Conservation (phyloP, 2,797 vertebrate genomes). For the Acomys russatus region DNA sequence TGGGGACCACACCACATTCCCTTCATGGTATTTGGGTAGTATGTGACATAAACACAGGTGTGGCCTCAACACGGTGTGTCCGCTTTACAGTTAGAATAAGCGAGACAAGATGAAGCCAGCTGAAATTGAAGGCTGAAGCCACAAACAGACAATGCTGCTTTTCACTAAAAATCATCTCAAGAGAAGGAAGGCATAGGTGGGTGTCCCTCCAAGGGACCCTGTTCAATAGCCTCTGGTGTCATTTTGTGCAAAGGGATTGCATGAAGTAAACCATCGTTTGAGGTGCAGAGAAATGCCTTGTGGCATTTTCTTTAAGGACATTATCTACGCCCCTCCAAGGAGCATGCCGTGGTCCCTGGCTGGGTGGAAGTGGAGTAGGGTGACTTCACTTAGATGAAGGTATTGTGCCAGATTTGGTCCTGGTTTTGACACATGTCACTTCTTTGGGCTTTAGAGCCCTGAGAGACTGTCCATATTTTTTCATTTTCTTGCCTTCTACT, state of each 20-base stretch:
- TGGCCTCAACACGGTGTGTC: conserved; percentile 40
- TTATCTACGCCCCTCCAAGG: not conserved
- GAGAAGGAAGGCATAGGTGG: not conserved
- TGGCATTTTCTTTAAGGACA: not conserved
- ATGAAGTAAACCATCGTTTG: not conserved
- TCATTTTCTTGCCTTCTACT: not conserved
- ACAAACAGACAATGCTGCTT: conserved; percentile 37
- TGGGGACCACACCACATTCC: conserved; percentile 59
- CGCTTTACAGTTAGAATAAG: conserved; percentile 36
- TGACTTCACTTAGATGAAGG: not conserved
- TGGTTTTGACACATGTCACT: not conserved
- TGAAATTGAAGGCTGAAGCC: conserved; percentile 70
- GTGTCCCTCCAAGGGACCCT: not conserved
- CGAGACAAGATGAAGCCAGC: conserved; percentile 73
- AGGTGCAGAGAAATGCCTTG: not conserved
- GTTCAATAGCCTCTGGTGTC: not conserved
- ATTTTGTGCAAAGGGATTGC: not conserved
- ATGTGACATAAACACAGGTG: conserved; percentile 75
- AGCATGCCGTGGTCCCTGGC: not conserved
- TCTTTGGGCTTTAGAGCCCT: not conserved
- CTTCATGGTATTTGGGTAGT: conserved; percentile 63
- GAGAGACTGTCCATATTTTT: conserved; percentile 13
- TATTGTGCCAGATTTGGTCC: not conserved
- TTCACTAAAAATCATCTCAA: conserved; percentile 21
- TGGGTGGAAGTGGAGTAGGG: not conserved